Evolutionary conservation across 1,140 invertebrate species (phyloP).

Genomic region (Hormaphis cornu): DNA sequence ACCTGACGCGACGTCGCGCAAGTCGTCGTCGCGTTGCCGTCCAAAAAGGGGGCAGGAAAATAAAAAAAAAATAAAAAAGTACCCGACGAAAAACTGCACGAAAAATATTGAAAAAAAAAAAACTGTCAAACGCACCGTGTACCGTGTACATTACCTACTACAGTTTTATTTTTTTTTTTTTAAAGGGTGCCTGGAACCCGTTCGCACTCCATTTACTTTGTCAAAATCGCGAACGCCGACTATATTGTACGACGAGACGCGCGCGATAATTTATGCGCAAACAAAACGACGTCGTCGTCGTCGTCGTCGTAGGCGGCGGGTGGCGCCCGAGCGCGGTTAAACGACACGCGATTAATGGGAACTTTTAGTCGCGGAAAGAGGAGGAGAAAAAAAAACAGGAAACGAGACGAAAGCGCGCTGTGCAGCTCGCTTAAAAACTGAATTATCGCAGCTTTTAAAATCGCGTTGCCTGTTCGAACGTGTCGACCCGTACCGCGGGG

Average conservation of each 20-base stretch:
- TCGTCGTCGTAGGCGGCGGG: not conserved
- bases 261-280: constrained; percentile 21
- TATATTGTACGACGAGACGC: not conserved
- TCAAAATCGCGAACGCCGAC: constrained; percentile 3
- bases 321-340: not conserved
- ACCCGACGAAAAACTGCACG: not conserved
- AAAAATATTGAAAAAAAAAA: constrained; percentile 22
- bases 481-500: not conserved
- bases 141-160: not conserved
- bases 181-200: not conserved
- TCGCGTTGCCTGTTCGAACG: not conserved
- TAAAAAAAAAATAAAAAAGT: not conserved
- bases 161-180: not conserved
- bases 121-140: constrained; percentile 25
- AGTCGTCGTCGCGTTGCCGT: not conserved
- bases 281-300: constrained; percentile 8
- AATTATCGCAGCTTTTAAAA: constrained; percentile 24
- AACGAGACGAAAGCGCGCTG: not conserved
- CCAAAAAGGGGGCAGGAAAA: not conserved
- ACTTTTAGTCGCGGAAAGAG: not conserved
- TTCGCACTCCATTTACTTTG: constrained; percentile 32
- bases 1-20: not conserved
- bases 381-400: not conserved
- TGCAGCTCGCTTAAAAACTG: not conserved
- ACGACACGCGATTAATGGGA: constrained; percentile 30